Conservation (phyloP, 2,113 vertebrate species). For the Gasterosteus nipponicus region DNA sequence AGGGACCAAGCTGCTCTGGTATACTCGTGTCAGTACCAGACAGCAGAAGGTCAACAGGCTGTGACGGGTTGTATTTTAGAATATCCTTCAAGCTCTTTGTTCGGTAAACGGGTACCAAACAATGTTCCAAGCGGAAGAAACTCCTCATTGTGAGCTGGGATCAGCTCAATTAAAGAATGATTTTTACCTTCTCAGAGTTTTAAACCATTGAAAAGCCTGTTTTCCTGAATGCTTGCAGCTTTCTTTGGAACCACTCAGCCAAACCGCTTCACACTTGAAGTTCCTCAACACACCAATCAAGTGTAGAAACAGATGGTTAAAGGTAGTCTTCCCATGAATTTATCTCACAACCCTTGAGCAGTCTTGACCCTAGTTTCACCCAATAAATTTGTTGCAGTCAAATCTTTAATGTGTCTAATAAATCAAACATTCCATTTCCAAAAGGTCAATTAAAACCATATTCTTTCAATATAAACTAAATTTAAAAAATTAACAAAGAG, state of each 20-base stretch:
- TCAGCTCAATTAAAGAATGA: background rate
- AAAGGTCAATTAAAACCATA: background rate
- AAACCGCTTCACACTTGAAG: background rate
- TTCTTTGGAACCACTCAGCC: background rate
- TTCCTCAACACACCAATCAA: background rate
- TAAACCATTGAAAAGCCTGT: background rate
- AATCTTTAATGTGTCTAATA: background rate
- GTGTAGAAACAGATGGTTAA: background rate
- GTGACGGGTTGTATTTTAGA: background rate
- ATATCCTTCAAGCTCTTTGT: background rate
- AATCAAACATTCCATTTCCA: constrained; percentile 5
- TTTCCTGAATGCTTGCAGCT: background rate
- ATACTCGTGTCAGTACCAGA: background rate
- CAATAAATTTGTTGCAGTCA: background rate
- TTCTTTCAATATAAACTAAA: background rate
- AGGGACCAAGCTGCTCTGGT: background rate
- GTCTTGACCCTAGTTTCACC: background rate
- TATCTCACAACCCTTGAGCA: background rate
- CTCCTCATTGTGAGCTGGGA: background rate
- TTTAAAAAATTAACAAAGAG: constrained; percentile 1
- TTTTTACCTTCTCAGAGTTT: background rate
- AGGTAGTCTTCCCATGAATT: background rate
- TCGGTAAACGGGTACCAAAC: background rate
- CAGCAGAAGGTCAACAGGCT: no score
- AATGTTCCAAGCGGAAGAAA: background rate